Evolutionary conservation across 2,888 invertebrate genomes (phyloP).

Genomic region (Heliconius sara): DNA sequence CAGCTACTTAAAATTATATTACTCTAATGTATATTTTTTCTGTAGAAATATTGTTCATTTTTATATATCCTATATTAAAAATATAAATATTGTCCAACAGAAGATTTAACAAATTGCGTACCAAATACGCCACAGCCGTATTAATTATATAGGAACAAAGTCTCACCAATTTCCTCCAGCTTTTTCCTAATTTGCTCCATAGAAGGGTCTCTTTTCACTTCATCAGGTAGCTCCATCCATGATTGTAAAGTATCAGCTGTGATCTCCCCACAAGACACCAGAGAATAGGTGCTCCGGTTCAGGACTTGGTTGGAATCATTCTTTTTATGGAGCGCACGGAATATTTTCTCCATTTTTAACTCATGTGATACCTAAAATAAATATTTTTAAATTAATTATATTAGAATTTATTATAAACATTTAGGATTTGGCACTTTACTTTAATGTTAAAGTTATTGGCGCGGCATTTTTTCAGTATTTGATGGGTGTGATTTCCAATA

Average conservation of each 20-base stretch:
- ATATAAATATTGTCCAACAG: no score
- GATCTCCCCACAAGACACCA: conserved; percentile 73
- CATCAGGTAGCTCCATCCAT: conserved; percentile 84
- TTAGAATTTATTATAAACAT: no score
- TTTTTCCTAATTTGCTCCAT: conserved; percentile 79
- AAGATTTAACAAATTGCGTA: not conserved
- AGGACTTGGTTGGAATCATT: conserved; percentile 58
- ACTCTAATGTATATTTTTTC: no score
- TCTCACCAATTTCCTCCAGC: conserved; percentile 68
- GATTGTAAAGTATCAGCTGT: conserved; percentile 80
- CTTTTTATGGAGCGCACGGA: conserved; percentile 31
- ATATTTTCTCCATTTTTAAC: conserved; percentile 40
- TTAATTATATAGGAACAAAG: no score
- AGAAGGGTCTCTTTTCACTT: conserved; percentile 85
- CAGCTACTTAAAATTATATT: not conserved
- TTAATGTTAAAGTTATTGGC: no score
- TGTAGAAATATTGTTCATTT: no score
- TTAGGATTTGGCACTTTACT: no score
- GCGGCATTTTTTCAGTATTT: no score
- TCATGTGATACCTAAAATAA: conserved; percentile 3
- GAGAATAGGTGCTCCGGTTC: conserved; percentile 61
- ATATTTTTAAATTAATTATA: no score
- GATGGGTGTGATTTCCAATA: no score
- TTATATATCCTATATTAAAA: no score
- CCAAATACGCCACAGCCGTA: not conserved